Conservation (phyloP, 2,797 vertebrate genomes). For the Melopsittacus undulatus region DNA sequence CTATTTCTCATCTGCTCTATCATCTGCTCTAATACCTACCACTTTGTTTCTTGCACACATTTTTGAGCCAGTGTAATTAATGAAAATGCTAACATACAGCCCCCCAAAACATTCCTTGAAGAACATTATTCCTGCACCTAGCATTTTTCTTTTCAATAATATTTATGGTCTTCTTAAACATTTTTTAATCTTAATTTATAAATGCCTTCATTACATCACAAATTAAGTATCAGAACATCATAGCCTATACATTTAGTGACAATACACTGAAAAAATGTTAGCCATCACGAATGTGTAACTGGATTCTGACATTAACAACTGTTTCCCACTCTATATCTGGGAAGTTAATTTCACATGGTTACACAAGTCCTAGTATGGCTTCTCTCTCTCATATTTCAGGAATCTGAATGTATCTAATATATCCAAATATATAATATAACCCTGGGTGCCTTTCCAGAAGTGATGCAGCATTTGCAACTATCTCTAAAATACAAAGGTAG, state of each 20-base stretch:
- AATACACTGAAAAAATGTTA: not conserved
- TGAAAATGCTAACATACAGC: not conserved
- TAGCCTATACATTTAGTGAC: not conserved
- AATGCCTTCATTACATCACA: not conserved
- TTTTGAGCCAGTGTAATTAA: not conserved
- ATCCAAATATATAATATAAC: conserved; percentile 21
- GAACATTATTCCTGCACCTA: not conserved
- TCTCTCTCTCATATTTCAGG: conserved; percentile 19
- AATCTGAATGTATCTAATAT: conserved; percentile 30
- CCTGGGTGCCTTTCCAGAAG: not conserved
- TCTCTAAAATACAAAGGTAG: not conserved
- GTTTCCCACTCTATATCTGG: not conserved
- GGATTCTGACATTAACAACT: not conserved
- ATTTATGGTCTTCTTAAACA: not conserved
- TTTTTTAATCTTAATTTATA: not conserved
- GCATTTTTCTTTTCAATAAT: not conserved
- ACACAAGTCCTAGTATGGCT: not conserved
- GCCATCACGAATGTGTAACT: not conserved
- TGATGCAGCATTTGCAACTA: not conserved
- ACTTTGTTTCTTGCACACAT: not conserved
- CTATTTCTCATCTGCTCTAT: not conserved
- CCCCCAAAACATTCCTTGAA: not conserved
- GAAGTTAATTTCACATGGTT: conserved; percentile 19
- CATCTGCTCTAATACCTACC: not conserved
- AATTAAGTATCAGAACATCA: not conserved